Evolutionary conservation across 1,140 invertebrate genomes (phyloP), one percentile per base, ranked within the genome.

Genomic region (Oreohelix idahoensis): DNA sequence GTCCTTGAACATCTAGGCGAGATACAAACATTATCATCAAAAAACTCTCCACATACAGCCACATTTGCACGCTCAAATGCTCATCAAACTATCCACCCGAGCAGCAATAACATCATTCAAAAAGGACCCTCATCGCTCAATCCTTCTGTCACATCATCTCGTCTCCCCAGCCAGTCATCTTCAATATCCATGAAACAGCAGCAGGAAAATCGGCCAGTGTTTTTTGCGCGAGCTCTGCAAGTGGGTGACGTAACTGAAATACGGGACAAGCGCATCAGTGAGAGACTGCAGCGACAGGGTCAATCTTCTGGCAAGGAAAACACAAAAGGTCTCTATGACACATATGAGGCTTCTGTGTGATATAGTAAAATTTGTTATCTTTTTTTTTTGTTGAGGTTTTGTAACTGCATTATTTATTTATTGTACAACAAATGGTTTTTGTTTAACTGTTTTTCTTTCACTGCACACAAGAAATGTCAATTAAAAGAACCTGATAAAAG

Each of bases 291-390:
- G 23, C 76, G 63, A 35, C 84, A 86, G 78, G 84, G 81, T 58
- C 84, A 80, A 38, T 39, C 51, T 82, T 85, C 83, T 81, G 87
- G 96, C 95, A n/a, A 95, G 95, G 89, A 90, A 38, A 96, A 97
- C 90, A 95, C 96, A 84, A 95, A 95, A 85, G 97, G 96, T 93
- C 95, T 97, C 81, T 98, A 98, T 92, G 97, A 98, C 93, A 97
- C 97, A 93, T 98, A 98, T 93, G 97, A 98, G 93, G 98, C 98
- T 93, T 97, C 97, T 81, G 97, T 98, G 63, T 89, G 79, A 87
- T 83, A 13, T 38, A 26, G 32, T 36, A 29, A 10, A 10, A 66
- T 66, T 66, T 74, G 11, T 42, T 26, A 5, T 74, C 10, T 39
- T 74, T 4, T 74, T 74, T 39, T 74, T 29, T 39, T 39, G 38